Evolutionary conservation across 1,140 invertebrate genomes (phyloP).

Genomic region (Thaumetopoea pityocampa): DNA sequence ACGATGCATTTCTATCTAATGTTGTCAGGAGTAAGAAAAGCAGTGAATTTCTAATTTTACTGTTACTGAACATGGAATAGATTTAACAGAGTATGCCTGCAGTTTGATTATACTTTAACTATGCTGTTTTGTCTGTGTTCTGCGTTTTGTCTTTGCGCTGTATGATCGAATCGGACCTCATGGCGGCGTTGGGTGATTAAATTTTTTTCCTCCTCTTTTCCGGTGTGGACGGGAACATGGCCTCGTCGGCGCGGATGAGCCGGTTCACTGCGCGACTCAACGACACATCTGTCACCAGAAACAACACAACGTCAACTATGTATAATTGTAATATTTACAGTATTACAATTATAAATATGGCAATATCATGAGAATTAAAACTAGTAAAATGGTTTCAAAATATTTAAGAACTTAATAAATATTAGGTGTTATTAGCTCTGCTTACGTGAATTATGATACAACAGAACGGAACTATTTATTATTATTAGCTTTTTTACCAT

Average conservation of each 20-base stretch:
- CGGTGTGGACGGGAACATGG: conserved; percentile 54
- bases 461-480: too few species aligned
- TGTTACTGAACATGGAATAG: too few species aligned
- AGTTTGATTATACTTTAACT: neutral
- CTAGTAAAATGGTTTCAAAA: too few species aligned
- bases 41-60: too few species aligned
- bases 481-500: too few species aligned
- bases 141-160: too few species aligned
- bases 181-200: conserved; percentile 34
- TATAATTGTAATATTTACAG: neutral
- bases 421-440: too few species aligned
- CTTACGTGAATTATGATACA: too few species aligned
- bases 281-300: conserved; percentile 61
- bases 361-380: conserved; percentile 4
- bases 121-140: neutral
- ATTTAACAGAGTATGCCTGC: too few species aligned
- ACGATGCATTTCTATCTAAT: too few species aligned
- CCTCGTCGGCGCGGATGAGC: conserved; percentile 64
- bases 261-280: conserved; percentile 66
- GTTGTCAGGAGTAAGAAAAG: too few species aligned
- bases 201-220: conserved; percentile 70
- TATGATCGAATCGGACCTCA: conserved; percentile 1
- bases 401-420: too few species aligned
- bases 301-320: conserved; percentile 20
- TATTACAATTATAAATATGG: conserved; percentile 2